These are phyloP conservation scores for Prunella fulvescens DNA, from an alignment of 2,113 vertebrate species.

Conservation along the genomic window DNA sequence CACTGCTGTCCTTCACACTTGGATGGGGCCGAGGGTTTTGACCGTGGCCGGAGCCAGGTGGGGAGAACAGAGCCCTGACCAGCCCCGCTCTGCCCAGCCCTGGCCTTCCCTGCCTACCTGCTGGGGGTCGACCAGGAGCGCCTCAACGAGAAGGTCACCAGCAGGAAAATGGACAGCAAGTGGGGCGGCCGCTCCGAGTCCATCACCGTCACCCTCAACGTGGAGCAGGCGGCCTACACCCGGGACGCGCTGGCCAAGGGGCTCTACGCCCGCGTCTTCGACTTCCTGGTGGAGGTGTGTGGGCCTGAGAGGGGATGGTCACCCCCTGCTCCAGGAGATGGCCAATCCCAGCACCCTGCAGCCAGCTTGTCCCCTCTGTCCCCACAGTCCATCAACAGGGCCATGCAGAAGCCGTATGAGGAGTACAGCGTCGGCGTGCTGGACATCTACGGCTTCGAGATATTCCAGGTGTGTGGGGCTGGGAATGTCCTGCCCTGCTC, in stretches of 20 bases:
- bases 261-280: slow-evolving; percentile 88
- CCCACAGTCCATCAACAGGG: slow-evolving; percentile 87
- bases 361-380: not conserved
- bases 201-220: slow-evolving; percentile 91
- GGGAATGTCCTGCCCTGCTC: not conserved
- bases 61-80: not conserved
- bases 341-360: accelerated
- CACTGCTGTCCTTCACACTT: accelerated
- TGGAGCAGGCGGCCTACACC: slow-evolving; percentile 92
- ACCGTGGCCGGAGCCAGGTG: accelerated
- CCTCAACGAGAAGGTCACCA: slow-evolving; percentile 92
- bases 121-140: slow-evolving; percentile 85
- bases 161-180: slow-evolving; percentile 95
- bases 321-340: accelerated
- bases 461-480: slow-evolving; percentile 84
- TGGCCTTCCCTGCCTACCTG: slow-evolving; percentile 93
- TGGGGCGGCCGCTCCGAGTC: slow-evolving; percentile 92
- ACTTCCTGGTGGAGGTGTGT: slow-evolving; percentile 91
- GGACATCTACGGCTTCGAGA: slow-evolving; percentile 98
- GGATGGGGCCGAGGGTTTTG: not conserved
- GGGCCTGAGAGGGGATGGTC: not conserved
- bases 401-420: slow-evolving; percentile 89
- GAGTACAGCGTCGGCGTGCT: slow-evolving; percentile 93
- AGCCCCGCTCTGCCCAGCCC: slow-evolving; percentile 52
- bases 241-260: slow-evolving; percentile 93